Percentiles rank a stretch among this genome's conserved stretches.
Conservation (phyloP, 2,113 vertebrate species). For the Cairina moschata region DNA sequence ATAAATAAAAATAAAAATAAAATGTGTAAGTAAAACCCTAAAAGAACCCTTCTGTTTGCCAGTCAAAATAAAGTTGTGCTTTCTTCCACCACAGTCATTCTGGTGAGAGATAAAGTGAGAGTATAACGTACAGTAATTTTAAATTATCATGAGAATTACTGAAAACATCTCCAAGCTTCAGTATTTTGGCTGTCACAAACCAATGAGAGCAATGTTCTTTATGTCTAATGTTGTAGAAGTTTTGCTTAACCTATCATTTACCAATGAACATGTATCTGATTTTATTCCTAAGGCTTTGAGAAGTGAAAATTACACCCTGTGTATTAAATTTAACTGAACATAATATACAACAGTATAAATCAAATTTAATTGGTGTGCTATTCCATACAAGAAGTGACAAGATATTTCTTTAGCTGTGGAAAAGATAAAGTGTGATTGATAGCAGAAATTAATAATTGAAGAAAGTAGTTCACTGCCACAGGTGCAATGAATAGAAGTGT, state of each 20-base stretch:
- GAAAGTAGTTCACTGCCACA: constrained; percentile 14
- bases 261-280: constrained; percentile 25
- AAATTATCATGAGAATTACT: constrained; percentile 28
- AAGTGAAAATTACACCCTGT: constrained; percentile 47
- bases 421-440: constrained; percentile 65
- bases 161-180: neutral
- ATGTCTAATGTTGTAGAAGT: neutral
- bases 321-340: constrained; percentile 7
- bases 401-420: constrained; percentile 37
- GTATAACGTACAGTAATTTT: neutral
- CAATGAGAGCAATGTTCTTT: neutral
- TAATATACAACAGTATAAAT: constrained; percentile 40
- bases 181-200: constrained; percentile 2
- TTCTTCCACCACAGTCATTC: neutral
- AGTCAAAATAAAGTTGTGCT: neutral
- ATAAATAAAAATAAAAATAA: too few species aligned
- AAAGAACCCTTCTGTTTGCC: neutral
- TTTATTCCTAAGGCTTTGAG: constrained; percentile 11
- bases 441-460: constrained; percentile 62
- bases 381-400: constrained; percentile 55
- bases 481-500: neutral
- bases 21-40: neutral
- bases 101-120: constrained; percentile 19
- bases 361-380: constrained; percentile 50
- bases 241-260: constrained; percentile 53